Conservation (phyloP, 1,140 invertebrate genomes). For the Pseudomyrmex gracilis region DNA sequence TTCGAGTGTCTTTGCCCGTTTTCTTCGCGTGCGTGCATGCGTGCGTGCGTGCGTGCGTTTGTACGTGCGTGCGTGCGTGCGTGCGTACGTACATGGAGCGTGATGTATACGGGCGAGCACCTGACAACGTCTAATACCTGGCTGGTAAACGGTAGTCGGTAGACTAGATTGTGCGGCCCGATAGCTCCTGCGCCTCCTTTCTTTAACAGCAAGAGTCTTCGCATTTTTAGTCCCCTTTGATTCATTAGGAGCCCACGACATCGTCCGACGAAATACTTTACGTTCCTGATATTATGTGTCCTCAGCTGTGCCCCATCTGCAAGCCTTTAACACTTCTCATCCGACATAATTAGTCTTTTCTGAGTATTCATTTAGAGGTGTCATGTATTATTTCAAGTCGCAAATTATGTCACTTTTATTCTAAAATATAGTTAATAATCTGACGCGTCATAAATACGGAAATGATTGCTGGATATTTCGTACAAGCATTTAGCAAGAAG, state of each 20-base stretch:
- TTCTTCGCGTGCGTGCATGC: constrained; percentile 34
- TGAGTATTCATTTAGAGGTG: not conserved
- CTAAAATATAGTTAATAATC: not conserved
- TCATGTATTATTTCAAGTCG: not conserved
- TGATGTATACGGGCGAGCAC: constrained; percentile 69
- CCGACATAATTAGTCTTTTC: constrained; percentile 9
- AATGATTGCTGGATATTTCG: not conserved
- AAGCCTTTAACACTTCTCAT: not conserved
- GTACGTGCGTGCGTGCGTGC: constrained; percentile 33
- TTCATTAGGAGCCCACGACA: constrained; percentile 69
- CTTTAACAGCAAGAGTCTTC: constrained; percentile 47
- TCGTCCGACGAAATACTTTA: constrained; percentile 49
- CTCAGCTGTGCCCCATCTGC: constrained; percentile 43
- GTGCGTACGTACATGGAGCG: constrained; percentile 31
- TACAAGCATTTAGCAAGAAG: too few species aligned
- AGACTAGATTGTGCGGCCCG: constrained; percentile 67
- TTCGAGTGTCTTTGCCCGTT: constrained; percentile 35
- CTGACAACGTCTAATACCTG: constrained; percentile 71
- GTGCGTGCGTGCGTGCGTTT: constrained; percentile 22
- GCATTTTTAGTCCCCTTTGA: constrained; percentile 65
- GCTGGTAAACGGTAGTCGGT: constrained; percentile 71
- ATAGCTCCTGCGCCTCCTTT: constrained; percentile 66
- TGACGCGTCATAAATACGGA: not conserved
- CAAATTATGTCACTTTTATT: not conserved
- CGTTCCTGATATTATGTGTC: constrained; percentile 38